Conservation (phyloP, 1,140 invertebrate genomes). For the Drosophila dunni region DNA sequence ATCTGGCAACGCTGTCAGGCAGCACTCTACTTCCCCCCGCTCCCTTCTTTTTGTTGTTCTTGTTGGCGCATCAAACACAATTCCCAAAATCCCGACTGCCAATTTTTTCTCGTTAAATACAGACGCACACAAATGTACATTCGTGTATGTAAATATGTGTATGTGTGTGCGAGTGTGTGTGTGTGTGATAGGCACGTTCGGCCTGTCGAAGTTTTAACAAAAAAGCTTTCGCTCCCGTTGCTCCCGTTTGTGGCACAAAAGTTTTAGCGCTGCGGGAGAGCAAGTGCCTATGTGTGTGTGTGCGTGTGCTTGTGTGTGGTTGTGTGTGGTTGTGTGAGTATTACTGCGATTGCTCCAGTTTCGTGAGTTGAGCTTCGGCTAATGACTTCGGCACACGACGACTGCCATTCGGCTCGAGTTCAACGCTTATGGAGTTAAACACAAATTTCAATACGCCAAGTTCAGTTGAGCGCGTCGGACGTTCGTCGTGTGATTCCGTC, state of each 20-base stretch:
- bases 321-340: no score
- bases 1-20: slow-evolving; percentile 68
- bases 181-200: slow-evolving; percentile 33
- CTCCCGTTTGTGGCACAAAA: slow-evolving; percentile 41
- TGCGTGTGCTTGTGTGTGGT: background rate
- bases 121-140: slow-evolving; percentile 29
- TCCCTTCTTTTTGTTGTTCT: slow-evolving; percentile 1
- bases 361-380: slow-evolving; percentile 33
- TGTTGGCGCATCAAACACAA: slow-evolving; percentile 60
- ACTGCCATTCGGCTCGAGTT: slow-evolving; percentile 36
- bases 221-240: slow-evolving; percentile 73
- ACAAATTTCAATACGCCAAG: slow-evolving; percentile 76
- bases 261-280: slow-evolving; percentile 53
- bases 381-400: slow-evolving; percentile 17
- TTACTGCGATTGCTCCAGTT: slow-evolving; percentile 74
- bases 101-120: slow-evolving; percentile 75
- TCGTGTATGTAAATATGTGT: slow-evolving; percentile 1
- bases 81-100: slow-evolving; percentile 76
- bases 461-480: slow-evolving; percentile 83
- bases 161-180: slow-evolving; percentile 4
- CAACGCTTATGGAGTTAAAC: slow-evolving; percentile 47
- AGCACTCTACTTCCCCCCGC: background rate
- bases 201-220: slow-evolving; percentile 55
- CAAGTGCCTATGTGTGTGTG: slow-evolving; percentile 15
- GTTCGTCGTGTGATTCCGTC: slow-evolving; percentile 54